phyloP scores from a whole-genome alignment of 2,797 vertebrate species.

The Fundulus diaphanus region DNA sequence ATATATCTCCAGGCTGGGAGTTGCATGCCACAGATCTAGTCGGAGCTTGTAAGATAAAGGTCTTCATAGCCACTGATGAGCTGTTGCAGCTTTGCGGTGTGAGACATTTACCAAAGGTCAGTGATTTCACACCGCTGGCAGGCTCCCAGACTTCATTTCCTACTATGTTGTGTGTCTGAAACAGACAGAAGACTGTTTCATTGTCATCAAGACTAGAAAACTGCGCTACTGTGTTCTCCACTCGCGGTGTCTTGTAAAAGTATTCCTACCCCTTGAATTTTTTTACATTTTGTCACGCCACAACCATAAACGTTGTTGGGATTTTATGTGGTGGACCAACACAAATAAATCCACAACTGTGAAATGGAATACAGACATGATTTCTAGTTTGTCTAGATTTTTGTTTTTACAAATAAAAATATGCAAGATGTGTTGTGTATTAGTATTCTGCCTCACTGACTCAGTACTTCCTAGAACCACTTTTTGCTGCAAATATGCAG shows the following conservation, averaged over 20 bases:
- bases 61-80: constrained; percentile 43
- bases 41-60: constrained; percentile 30
- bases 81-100: constrained; percentile 33
- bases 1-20: constrained; percentile 32
- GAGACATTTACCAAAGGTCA: constrained; percentile 57
- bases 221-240: not conserved
- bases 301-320: not conserved
- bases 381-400: no score
- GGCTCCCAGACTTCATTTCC: constrained; percentile 28
- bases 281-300: not conserved
- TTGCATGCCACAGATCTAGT: constrained; percentile 2
- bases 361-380: no score
- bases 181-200: constrained; percentile 14
- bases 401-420: no score
- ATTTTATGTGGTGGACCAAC: not conserved
- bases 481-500: no score
- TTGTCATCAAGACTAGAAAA: not conserved
- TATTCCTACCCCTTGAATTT: not conserved
- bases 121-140: constrained; percentile 49
- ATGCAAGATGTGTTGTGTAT: no score
- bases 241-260: not conserved
- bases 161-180: constrained; percentile 16
- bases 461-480: no score
- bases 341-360: no score
- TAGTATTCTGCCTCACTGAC: no score